Conservation (phyloP, 2,113 vertebrate species). For the Scartelaos histophorus region DNA sequence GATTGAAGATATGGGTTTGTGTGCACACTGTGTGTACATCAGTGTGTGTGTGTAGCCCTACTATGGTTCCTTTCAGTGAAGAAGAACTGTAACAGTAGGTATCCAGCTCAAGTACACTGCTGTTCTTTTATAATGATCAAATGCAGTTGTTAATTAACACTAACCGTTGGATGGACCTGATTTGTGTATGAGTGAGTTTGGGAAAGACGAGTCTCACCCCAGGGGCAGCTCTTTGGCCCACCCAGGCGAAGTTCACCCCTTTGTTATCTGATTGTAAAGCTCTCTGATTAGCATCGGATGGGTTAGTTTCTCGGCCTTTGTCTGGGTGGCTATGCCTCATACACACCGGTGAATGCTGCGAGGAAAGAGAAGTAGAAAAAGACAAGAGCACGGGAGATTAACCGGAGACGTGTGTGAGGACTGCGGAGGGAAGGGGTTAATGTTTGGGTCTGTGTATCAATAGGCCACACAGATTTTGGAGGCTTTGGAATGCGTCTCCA, state of each 20-base stretch:
- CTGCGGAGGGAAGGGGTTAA: constrained; percentile 40
- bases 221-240: constrained; percentile 60
- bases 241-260: constrained; percentile 77
- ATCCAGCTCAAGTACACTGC: background rate
- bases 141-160: constrained; percentile 1
- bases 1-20: background rate
- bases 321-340: constrained; percentile 35
- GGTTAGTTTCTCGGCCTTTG: constrained; percentile 61
- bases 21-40: background rate
- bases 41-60: background rate
- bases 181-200: background rate
- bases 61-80: background rate
- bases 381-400: constrained; percentile 28
- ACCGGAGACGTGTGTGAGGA: constrained; percentile 16
- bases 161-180: background rate
- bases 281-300: constrained; percentile 71
- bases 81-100: background rate
- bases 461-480: constrained; percentile 43
- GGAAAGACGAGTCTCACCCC: constrained; percentile 23
- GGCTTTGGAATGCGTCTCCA: constrained; percentile 40
- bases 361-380: constrained; percentile 26
- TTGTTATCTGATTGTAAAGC: constrained; percentile 78
- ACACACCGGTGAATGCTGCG: constrained; percentile 38
- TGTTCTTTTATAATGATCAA: background rate
- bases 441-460: constrained; percentile 47